Base-by-base conservation (phyloP, 2,113 vertebrate genomes). In the Cheirogaleus medius region DNA sequence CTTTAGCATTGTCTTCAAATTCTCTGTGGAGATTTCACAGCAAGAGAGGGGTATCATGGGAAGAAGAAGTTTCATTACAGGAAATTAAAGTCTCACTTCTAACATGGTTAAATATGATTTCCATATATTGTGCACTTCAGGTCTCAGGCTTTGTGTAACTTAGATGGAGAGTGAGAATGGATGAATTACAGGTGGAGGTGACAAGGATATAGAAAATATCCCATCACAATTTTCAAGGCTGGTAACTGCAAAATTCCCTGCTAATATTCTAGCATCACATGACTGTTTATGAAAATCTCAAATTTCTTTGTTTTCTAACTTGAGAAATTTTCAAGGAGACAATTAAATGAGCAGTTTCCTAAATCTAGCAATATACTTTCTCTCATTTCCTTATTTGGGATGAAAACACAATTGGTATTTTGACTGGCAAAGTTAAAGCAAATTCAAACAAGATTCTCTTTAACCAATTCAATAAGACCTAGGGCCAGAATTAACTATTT, bases 361-460 rank as follows among this genome's bases (percentile, higher is more conserved):
- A 89, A 60, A 93, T 77, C 42, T 68, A 63, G 25, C 23, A 42
- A 39, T 81, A 58, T 20, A 68, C 4, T 85, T 97, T 82, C 29
- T 83, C 47, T 74, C 15, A 56, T 88, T 94, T 88, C 68, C 29
- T 95, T 81, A 73, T 66, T 64, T 78, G 56, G 34, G 25, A 94
- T 78, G n/a, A 73, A 96, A 97, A 90, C 29, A 58, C 42, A 93
- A 47, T 56, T 60, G 47, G 2, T 93, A 93, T 91, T 97, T 97
- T 96, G 86, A 97, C 42, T 96, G 88, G 13, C 13, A 88, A 91
- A 29, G 52, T 78, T 94, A 91, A 93, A 95, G 49, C 10, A 97
- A 95, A 98, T 94, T 95, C 58, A 81, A 94, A 42, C 92, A 96
- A 90, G 77, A 80, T 84, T 97, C n/a, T 52, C 80, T 91, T 76